Evolutionary conservation across 2,888 invertebrate species (phyloP).

Genomic region (Marronus borbonicus): DNA sequence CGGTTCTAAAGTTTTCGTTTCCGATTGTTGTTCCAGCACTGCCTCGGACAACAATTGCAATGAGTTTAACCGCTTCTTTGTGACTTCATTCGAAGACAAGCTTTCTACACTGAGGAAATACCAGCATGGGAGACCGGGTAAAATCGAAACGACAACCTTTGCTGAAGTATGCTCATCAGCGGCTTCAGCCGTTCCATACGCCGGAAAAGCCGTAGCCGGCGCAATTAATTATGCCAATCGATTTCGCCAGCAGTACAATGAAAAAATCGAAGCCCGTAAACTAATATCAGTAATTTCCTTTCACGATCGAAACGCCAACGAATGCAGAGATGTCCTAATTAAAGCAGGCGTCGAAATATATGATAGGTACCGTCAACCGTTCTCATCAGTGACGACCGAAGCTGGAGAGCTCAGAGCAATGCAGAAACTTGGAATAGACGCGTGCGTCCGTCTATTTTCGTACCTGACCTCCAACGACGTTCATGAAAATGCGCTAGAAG

Average conservation of each 20-base stretch:
- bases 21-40: not conserved
- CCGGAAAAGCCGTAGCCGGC: conserved; percentile 42
- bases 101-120: not conserved
- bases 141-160: not conserved
- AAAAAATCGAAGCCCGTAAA: conserved; percentile 50
- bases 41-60: conserved; percentile 11
- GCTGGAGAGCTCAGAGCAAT: conserved; percentile 49
- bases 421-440: conserved; percentile 54
- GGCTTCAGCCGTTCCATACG: conserved; percentile 45
- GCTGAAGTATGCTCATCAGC: conserved; percentile 23
- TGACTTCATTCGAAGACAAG: not conserved
- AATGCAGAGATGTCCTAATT: conserved; percentile 43
- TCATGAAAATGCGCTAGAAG: conserved; percentile 11
- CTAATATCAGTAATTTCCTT: conserved; percentile 34
- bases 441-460: conserved; percentile 47
- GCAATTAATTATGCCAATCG: conserved; percentile 48
- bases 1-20: too few relatives aligned
- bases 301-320: conserved; percentile 15
- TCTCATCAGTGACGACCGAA: conserved; percentile 41
- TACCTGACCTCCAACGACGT: conserved; percentile 29
- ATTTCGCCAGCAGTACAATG: conserved; percentile 33
- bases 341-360: conserved; percentile 50
- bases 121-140: not conserved
- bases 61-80: conserved; percentile 2
- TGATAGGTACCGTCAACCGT: conserved; percentile 51